Base-by-base conservation (phyloP, 1,140 invertebrate genomes). In the Theocolax elegans region DNA sequence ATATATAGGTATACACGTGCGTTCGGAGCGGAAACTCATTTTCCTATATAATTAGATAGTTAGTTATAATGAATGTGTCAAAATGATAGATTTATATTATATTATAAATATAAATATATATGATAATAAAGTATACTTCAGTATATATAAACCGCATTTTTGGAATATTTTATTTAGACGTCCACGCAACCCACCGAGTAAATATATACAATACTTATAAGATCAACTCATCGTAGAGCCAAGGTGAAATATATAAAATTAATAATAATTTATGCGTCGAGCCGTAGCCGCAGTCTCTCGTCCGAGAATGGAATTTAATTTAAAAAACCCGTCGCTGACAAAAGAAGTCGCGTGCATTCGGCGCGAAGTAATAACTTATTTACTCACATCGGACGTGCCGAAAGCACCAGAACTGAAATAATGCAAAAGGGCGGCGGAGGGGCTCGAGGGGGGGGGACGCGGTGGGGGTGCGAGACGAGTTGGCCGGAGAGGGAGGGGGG, bases 61-160 rank as follows among this genome's bases (percentile, higher is more conserved):
- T 60, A 8, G 56, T 68, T 76, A 80, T 70, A 77, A 59, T 71
- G 73, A 78, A 79, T 78, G 77, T 79, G 79, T 81, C 77, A 76
- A 80, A 76, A 78, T 67, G 76, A 80, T 81, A 82, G 78, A 82
- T 82, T 81, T 81, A 82, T 82, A 79, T 79, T 72, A 80, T 58
- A 69, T 77, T 71, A 71, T 76, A 74, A 67, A 63, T 72, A 68
- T 56, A n/a, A n/a, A n/a, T n/a, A 72, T 64, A 73, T 67, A 74
- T n/a, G 40, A 75, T 75, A 81, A 82, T 81, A 82, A 81, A 82
- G 73, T 78, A 80, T 76, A 75, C 74, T 81, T 79, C 74, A 75
- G 70, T 79, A 79, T 74, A n/a, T n/a, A 77, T 54, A 15, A 65
- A 70, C 35, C 7, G 64, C 51, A 67, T 58, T 67, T 1, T 12